Conservation (phyloP, 2,888 invertebrate species). For the Morpho deidamia region DNA sequence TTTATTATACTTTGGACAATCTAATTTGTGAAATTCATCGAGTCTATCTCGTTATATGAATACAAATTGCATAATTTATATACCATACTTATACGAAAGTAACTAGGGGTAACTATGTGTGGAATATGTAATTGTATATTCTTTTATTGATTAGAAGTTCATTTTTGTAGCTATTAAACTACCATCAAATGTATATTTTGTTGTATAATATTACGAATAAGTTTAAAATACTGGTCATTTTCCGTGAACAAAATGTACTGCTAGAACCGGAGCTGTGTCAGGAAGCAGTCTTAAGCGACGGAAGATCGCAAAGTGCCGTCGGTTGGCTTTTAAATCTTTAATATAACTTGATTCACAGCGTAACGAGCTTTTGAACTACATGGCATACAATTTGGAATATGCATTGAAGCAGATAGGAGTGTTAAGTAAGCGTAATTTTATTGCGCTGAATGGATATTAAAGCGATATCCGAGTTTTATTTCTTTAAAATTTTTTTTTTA, state of each 20-base stretch:
- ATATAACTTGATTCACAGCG: constrained; percentile 24
- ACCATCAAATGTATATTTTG: too few relatives aligned
- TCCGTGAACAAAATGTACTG: constrained; percentile 19
- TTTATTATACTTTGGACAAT: too few relatives aligned
- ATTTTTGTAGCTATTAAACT: too few relatives aligned
- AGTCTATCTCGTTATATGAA: too few relatives aligned
- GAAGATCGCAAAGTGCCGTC: constrained; percentile 26
- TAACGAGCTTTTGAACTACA: constrained; percentile 24
- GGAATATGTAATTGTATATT: too few relatives aligned
- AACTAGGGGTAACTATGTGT: too few relatives aligned
- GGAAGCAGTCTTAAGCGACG: constrained; percentile 23
- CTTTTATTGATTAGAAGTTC: too few relatives aligned
- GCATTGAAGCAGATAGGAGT: constrained; percentile 1
- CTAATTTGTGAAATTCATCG: too few relatives aligned
- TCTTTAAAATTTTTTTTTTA: too few relatives aligned
- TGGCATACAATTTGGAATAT: constrained; percentile 6
- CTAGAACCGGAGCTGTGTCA: constrained; percentile 21
- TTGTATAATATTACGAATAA: background rate
- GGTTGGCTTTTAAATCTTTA: constrained; percentile 24
- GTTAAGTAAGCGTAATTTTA: constrained; percentile 12
- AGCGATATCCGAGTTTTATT: too few relatives aligned
- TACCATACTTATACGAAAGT: too few relatives aligned
- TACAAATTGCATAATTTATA: too few relatives aligned
- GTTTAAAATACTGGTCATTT: constrained; percentile 14
- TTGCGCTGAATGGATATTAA: background rate